These are phyloP conservation scores for Microtus montanus DNA, from an alignment of 2,113 vertebrate species.

Conservation along the genomic window DNA sequence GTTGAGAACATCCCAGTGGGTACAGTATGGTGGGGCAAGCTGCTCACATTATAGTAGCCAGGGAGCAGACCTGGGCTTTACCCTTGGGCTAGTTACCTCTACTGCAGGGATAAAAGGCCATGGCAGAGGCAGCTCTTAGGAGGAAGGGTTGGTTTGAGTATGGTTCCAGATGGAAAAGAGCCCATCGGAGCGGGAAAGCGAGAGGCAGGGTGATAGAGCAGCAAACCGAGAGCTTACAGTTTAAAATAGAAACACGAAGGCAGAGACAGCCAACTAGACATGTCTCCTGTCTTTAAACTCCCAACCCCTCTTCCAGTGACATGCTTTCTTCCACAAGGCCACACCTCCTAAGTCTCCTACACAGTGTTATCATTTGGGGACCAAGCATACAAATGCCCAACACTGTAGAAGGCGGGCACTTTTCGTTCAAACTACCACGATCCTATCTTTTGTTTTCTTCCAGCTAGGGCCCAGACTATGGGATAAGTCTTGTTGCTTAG, in stretches of 20 bases:
- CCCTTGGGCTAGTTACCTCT: neutral
- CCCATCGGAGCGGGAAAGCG: neutral
- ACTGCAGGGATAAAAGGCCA: neutral
- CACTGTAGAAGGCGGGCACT: neutral
- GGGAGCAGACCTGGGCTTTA: neutral
- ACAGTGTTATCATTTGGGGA: neutral
- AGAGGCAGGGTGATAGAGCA: no score
- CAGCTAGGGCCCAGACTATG: neutral
- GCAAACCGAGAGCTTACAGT: neutral
- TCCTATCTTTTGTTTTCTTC: neutral
- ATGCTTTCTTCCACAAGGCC: neutral
- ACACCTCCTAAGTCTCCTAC: neutral
- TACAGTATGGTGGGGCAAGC: neutral
- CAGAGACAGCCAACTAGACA: neutral
- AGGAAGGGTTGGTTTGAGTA: neutral
- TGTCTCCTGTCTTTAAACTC: neutral
- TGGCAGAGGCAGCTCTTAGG: neutral
- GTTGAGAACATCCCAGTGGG: neutral
- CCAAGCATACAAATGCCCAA: neutral
- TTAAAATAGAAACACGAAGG: neutral
- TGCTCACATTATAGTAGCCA: neutral
- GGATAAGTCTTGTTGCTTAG: neutral
- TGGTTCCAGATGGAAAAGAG: neutral
- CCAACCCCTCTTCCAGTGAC: neutral
- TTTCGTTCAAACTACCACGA: neutral